Conservation (phyloP, 2,888 invertebrate genomes). For the Cheilosia soror region DNA sequence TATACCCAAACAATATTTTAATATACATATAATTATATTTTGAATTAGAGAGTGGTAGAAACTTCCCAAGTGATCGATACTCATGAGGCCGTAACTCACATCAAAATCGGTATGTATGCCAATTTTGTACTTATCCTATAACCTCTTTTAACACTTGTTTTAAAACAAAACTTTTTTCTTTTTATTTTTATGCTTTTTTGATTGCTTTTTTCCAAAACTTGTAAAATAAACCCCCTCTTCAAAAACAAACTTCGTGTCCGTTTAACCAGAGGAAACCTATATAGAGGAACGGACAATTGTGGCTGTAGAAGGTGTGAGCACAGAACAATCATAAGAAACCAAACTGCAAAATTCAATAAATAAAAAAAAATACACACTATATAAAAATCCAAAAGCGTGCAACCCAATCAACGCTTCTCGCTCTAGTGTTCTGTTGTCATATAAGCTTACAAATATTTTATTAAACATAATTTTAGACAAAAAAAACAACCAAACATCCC, state of each 20-base stretch:
- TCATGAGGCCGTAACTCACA: constrained; percentile 83
- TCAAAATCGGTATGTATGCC: constrained; percentile 82
- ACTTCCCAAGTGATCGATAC: constrained; percentile 82
- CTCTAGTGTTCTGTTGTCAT: constrained; percentile 80
- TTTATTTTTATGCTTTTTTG: constrained; percentile 70
- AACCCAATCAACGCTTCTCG: constrained; percentile 71
- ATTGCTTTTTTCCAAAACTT: constrained; percentile 64
- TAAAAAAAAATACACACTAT: constrained; percentile 54
- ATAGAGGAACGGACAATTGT: constrained; percentile 83
- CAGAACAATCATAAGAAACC: constrained; percentile 79
- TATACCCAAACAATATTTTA: not conserved
- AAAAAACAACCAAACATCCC: constrained; percentile 12
- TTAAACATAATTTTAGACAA: constrained; percentile 18
- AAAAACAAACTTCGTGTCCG: constrained; percentile 55
- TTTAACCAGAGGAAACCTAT: constrained; percentile 82
- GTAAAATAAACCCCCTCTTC: constrained; percentile 15
- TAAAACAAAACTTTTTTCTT: constrained; percentile 22
- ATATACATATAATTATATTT: constrained; percentile 52
- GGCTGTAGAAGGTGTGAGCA: constrained; percentile 83
- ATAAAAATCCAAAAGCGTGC: constrained; percentile 58
- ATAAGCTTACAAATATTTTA: constrained; percentile 77
- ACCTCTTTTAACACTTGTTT: constrained; percentile 38
- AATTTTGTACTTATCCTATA: not conserved
- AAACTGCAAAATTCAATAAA: constrained; percentile 51
- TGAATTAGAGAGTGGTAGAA: constrained; percentile 82